These are phyloP conservation scores for Electrophaes corylata DNA, from an alignment of 2,888 invertebrate genomes.

Conservation along the genomic window DNA sequence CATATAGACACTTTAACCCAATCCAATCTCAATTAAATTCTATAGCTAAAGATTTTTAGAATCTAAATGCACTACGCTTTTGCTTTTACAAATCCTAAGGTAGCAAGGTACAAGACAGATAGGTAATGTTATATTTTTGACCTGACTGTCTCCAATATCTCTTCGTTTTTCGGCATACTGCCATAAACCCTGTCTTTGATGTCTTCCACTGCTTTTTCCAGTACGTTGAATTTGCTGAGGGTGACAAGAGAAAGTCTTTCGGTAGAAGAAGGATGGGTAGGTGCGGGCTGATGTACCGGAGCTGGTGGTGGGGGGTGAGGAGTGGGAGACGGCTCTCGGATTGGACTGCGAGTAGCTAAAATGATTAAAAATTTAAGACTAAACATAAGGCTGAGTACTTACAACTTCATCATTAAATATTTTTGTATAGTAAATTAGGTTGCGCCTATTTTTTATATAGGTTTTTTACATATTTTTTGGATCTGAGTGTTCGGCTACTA, in stretches of 20 bases:
- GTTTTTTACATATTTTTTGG: too few relatives aligned
- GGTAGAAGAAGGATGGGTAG: constrained; percentile 5
- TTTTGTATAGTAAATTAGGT: too few relatives aligned
- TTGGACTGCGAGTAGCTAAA: constrained; percentile 15
- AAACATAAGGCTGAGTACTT: too few relatives aligned
- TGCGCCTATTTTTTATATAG: too few relatives aligned
- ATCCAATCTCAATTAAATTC: background rate
- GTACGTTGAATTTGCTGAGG: constrained; percentile 70
- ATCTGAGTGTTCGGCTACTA: too few relatives aligned
- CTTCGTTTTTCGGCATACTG: constrained; percentile 71
- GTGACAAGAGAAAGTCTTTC: constrained; percentile 76
- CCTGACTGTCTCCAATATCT: constrained; percentile 75
- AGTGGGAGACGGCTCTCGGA: constrained; percentile 5
- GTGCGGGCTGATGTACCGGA: constrained; percentile 24
- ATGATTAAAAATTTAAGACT: background rate
- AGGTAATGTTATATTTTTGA: too few relatives aligned
- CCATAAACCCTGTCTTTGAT: constrained; percentile 71
- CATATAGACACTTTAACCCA: background rate
- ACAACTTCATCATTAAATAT: too few relatives aligned
- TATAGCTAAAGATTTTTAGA: too few relatives aligned
- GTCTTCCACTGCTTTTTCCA: constrained; percentile 66
- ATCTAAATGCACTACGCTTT: too few relatives aligned
- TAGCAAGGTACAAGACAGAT: too few relatives aligned
- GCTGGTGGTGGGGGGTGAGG: constrained; percentile 22
- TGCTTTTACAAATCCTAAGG: too few relatives aligned